Evolutionary conservation across 2,113 vertebrate genomes (phyloP).

Genomic region (Talpa occidentalis): DNA sequence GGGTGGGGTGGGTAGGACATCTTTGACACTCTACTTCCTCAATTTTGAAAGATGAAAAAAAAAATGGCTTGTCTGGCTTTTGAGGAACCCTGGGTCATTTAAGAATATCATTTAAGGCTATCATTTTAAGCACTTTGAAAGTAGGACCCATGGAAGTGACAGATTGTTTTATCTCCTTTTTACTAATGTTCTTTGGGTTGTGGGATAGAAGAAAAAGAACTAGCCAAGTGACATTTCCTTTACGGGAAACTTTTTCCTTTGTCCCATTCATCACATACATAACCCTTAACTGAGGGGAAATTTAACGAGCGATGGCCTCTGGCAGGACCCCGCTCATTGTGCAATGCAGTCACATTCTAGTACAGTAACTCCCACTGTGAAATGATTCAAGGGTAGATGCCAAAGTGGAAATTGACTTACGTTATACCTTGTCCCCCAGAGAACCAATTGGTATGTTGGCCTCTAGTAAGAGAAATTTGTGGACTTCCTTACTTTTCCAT

Average conservation of each 20-base stretch:
- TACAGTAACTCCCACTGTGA: slow-evolving; percentile 38
- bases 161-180: slow-evolving; percentile 62
- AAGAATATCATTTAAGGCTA: not conserved
- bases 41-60: slow-evolving; percentile 3
- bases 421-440: slow-evolving; percentile 31
- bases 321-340: slow-evolving; percentile 66
- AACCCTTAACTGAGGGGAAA: not conserved
- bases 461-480: not conserved
- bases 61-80: not conserved
- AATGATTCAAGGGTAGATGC: slow-evolving; percentile 23
- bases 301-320: slow-evolving; percentile 39
- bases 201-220: not conserved
- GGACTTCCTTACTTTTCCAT: not conserved
- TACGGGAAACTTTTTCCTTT: slow-evolving; percentile 47
- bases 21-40: not conserved
- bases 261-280: slow-evolving; percentile 33
- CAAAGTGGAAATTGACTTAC: slow-evolving; percentile 54
- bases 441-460: slow-evolving; percentile 13
- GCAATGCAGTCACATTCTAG: slow-evolving; percentile 43
- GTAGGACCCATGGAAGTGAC: slow-evolving; percentile 29
- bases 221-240: slow-evolving; percentile 59
- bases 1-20: not conserved
- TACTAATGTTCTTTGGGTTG: slow-evolving; percentile 42
- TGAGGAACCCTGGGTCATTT: slow-evolving; percentile 20
- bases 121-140: slow-evolving; percentile 45